Percentiles rank a stretch among this genome's conserved stretches.
Conservation (phyloP, 2,113 vertebrate genomes). For the Marmota flaviventris region DNA sequence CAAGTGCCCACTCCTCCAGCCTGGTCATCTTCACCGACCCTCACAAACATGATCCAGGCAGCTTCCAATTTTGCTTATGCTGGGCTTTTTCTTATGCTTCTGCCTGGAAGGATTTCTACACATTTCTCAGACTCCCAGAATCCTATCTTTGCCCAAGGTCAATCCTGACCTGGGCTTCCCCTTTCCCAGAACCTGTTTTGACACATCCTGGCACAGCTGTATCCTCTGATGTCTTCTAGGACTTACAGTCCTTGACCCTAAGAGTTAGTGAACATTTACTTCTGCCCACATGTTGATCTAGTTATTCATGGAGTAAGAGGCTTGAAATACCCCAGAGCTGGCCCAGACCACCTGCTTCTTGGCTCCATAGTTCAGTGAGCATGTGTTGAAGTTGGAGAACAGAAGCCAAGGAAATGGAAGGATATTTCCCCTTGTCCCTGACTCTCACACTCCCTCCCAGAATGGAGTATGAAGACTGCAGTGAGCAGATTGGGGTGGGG, state of each 20-base stretch:
- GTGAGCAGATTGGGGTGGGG: background rate
- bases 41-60: background rate
- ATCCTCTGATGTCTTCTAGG: background rate
- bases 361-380: background rate
- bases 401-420: background rate
- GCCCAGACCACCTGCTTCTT: background rate
- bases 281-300: background rate
- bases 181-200: background rate
- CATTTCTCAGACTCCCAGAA: background rate
- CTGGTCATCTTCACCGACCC: accelerated
- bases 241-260: background rate
- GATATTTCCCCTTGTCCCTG: too few species aligned
- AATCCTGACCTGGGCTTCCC: background rate
- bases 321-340: background rate
- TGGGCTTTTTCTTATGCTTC: background rate
- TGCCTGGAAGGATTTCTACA: background rate
- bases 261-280: background rate
- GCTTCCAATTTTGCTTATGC: background rate
- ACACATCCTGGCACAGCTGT: background rate
- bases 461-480: background rate
- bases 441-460: background rate
- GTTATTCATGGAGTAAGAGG: background rate
- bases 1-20: background rate
- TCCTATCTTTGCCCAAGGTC: background rate
- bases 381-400: background rate